Evolutionary conservation across 2,888 invertebrate genomes (phyloP), one percentile per base, ranked within the genome.

Genomic region (Aelia acuminata): DNA sequence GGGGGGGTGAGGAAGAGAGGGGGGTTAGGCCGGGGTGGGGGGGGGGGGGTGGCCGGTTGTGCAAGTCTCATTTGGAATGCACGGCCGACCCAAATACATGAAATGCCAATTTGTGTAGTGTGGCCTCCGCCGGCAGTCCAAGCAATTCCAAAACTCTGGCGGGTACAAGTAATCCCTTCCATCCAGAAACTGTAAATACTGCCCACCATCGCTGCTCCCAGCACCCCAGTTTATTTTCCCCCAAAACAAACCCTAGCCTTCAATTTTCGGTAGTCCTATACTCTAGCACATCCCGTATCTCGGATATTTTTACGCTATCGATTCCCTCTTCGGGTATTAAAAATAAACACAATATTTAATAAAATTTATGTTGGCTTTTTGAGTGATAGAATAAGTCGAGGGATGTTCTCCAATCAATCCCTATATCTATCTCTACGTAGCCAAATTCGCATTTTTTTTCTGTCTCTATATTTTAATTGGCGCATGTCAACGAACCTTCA

Each of bases 171-270:
- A 87, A 87, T 87, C 87, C 87, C 87, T 87, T 87, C 87, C 87
- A 87, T 87, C 87, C 87, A 88, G 86, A 87, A 87, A 87, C 87
- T 84, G 87, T 87, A 87, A 87, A 87, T 87, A 89, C 87, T 88
- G 86, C 11, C 0, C 43, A 43, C 89, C 87, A 87, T 89, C 84
- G 35, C 87, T 35, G 80, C 75, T 50, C 35, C 84, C 26, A 22
- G 80, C 75, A 39, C 35, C 84, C 26, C 31, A 84, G 87, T 87
- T 87, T 87, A 87, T 87, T 87, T 87, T 87, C 48, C 75, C 49
- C 80, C 87, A 87, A 87, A 87, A 87, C 87, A 87, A 87, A 87
- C 87, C 87, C 87, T 39, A 87, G 80, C 87, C 87, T 87, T 87
- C 87, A 87, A 87, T 87, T 87, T 84, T 84, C 88, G 48, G 70